phyloP scores from a whole-genome alignment of 2,888 invertebrate species.

The Dugesia japonica region DNA sequence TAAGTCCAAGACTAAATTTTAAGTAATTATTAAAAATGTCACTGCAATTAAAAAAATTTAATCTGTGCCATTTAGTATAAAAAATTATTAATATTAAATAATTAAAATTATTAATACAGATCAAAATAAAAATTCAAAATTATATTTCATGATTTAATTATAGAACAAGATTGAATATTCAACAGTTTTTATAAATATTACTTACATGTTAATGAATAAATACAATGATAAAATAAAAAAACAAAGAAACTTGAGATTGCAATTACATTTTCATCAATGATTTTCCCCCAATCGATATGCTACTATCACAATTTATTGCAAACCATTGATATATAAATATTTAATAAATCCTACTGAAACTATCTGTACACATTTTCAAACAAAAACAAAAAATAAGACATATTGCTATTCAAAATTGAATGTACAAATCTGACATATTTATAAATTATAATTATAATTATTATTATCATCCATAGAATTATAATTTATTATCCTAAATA shows the following conservation, averaged over 20 bases:
- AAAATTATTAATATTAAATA: too few relatives aligned
- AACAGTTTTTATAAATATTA: conserved; percentile 12
- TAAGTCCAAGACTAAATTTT: too few relatives aligned
- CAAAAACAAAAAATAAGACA: conserved; percentile 13
- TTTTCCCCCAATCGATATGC: neutral
- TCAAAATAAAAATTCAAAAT: too few relatives aligned
- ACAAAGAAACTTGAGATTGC: neutral
- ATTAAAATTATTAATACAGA: too few relatives aligned
- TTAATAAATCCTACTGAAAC: conserved; percentile 15
- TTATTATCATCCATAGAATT: neutral
- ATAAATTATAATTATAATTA: neutral
- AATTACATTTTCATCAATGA: neutral
- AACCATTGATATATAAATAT: neutral
- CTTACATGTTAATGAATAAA: neutral
- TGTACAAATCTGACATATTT: conserved; percentile 4
- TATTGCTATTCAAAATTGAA: neutral
- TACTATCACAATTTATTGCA: neutral
- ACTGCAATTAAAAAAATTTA: too few relatives aligned
- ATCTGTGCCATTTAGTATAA: too few relatives aligned
- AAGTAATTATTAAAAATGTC: too few relatives aligned
- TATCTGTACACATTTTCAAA: neutral
- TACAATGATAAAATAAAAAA: neutral
- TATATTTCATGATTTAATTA: neutral
- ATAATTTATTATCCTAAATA: neutral
- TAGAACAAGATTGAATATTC: conserved; percentile 2